phyloP scores from a whole-genome alignment of 2,113 vertebrate genomes.

The Actinemys pallida region DNA sequence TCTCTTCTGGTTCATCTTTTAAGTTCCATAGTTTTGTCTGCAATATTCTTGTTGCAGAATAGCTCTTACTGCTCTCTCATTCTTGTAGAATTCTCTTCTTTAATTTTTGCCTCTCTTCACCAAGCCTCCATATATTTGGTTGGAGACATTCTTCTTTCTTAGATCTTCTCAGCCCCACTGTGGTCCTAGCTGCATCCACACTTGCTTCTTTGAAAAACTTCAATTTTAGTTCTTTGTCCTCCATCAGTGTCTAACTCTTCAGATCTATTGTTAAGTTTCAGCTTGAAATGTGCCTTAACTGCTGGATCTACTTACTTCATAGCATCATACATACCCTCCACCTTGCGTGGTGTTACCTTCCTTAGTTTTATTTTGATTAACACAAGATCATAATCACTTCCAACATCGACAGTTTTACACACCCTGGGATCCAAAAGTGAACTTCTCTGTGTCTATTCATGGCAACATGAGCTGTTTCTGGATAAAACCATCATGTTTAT shows the following conservation, averaged over 20 bases:
- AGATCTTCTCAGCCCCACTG: background rate
- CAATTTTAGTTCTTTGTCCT: background rate
- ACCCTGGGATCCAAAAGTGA: background rate
- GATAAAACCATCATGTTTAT: background rate
- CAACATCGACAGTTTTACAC: background rate
- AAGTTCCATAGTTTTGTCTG: background rate
- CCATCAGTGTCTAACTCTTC: background rate
- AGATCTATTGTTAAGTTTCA: background rate
- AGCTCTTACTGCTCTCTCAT: background rate
- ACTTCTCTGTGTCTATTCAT: background rate
- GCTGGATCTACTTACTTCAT: background rate
- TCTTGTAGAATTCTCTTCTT: background rate
- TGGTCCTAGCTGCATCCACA: background rate
- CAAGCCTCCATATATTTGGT: background rate
- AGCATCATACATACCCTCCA: background rate
- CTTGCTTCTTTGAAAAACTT: background rate
- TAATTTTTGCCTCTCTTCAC: background rate
- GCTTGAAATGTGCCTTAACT: background rate
- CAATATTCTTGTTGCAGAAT: background rate
- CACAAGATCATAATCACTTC: background rate
- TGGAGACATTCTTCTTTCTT: background rate
- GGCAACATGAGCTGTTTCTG: background rate
- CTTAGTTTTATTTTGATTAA: background rate
- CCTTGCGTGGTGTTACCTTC: background rate
- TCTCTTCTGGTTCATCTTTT: background rate